Evolutionary conservation across 2,113 vertebrate genomes (phyloP).

Genomic region (Pycnonotus jocosus): DNA sequence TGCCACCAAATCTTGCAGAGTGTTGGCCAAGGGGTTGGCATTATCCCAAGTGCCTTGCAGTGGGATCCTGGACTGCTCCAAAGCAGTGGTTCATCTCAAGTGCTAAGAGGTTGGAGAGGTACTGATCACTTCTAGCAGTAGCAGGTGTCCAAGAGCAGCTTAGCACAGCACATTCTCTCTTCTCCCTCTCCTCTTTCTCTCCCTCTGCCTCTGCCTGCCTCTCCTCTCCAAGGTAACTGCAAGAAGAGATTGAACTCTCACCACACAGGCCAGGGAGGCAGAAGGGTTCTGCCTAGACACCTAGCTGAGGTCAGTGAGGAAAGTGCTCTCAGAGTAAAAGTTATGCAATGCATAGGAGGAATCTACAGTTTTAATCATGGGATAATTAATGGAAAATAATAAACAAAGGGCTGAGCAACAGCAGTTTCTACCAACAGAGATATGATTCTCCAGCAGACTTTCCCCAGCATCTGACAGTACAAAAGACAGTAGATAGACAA

Average conservation of each 20-base stretch:
- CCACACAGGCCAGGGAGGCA: not conserved
- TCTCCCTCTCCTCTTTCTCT: not conserved
- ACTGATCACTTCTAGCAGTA: not conserved
- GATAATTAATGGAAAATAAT: not conserved
- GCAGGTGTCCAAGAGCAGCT: not conserved
- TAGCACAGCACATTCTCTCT: not conserved
- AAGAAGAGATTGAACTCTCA: not conserved
- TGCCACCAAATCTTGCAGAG: not conserved
- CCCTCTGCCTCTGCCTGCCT: not conserved
- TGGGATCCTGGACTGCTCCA: not conserved
- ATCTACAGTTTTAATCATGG: not conserved
- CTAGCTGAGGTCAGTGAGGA: not conserved
- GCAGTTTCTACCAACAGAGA: not conserved
- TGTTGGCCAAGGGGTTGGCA: not conserved
- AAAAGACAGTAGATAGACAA: not conserved
- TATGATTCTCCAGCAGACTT: not conserved
- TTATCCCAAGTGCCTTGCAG: not conserved
- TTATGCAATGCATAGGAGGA: not conserved
- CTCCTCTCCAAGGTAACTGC: not conserved
- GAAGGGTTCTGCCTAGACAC: not conserved
- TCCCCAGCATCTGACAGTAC: not conserved
- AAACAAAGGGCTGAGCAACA: not conserved
- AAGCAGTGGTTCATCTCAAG: not conserved
- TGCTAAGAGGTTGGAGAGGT: not conserved
- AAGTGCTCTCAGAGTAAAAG: not conserved